Evolutionary conservation across 2,888 invertebrate species (phyloP).

Genomic region (Trichopoda pennipes): DNA sequence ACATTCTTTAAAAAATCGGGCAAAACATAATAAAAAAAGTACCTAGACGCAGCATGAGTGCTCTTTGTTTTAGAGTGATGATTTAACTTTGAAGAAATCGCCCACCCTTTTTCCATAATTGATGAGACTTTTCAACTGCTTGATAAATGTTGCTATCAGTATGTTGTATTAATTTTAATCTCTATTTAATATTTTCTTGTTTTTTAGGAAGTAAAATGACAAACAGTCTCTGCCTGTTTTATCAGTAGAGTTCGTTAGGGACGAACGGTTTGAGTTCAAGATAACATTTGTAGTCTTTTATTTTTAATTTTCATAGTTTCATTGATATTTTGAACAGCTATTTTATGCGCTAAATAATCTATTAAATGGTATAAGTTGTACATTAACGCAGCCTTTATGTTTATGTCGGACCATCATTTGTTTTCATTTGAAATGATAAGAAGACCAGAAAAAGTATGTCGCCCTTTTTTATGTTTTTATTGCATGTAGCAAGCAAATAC

Average conservation of each 20-base stretch:
- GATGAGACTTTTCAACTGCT: conserved; percentile 13
- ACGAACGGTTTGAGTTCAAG: conserved; percentile 31
- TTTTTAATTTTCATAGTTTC: conserved; percentile 28
- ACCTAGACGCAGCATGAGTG: not conserved
- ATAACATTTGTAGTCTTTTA: conserved; percentile 49
- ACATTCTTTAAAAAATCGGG: conserved; percentile 11
- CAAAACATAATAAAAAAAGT: conserved; percentile 10
- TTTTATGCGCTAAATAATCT: conserved; percentile 61
- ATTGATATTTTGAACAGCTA: conserved; percentile 44
- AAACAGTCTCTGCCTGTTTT: conserved; percentile 1
- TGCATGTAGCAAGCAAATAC: conserved; percentile 23
- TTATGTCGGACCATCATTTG: conserved; percentile 13
- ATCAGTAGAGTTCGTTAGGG: conserved; percentile 50
- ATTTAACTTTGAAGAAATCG: conserved; percentile 33
- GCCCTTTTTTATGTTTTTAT: not conserved
- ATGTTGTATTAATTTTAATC: conserved; percentile 22
- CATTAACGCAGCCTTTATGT: conserved; percentile 8
- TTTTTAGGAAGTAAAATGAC: conserved; percentile 31
- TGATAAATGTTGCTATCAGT: conserved; percentile 10
- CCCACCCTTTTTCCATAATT: conserved; percentile 6
- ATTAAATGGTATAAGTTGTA: conserved; percentile 48
- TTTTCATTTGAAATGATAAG: conserved; percentile 44
- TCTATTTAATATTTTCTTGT: conserved; percentile 3
- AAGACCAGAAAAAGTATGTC: conserved; percentile 22
- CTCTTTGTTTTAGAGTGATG: not conserved